Base-by-base conservation (phyloP, 2,113 vertebrate genomes). In the Brienomyrus longianalis region DNA sequence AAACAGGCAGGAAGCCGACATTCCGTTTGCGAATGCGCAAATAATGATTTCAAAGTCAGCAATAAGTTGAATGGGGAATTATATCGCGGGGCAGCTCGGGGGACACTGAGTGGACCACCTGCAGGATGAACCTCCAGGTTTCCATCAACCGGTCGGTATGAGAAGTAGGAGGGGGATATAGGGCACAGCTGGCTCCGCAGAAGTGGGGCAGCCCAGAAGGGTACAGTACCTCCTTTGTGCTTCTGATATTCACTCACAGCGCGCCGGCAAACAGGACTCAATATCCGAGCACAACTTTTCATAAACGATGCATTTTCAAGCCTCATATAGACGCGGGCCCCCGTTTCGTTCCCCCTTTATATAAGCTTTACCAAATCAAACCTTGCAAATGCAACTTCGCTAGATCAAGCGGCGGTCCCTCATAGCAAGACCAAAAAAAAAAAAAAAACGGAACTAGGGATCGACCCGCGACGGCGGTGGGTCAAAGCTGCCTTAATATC, bases 271-370 rank as follows among this genome's bases (percentile, higher is more conserved):
- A 39, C 47, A 35, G 23, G 48, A 23, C 31, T 86, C 27, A 59
- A 80, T 19, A 50, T 62, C 54, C 23, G 19, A 56, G 23, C 3
- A 56, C 19, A 45, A 86, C 86, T 47, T 86, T 86, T 51, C 31
- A 90, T 70, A 74, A 89, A 86, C 50, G 31, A 90, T 90, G 45
- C 56, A 86, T 90, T 86, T 62, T 47, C 43, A 17, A 62, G 62
- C 27, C 56, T 59, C 89, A 80, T 3, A 50, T 51, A 45, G 43
- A 84, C 15, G 83, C 45, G 45, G 19, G 1, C 4, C 19, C 8
- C n/a, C 4, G n/a, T 51, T 27, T 86, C 47, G 2, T 23, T 54
- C 35, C 59, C 21, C 89, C 8, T 56, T 86, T 52, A 90, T 87
- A 85, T 84, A 86, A 66, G 52, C 48, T 89, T 83, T 13, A 39